Evolutionary conservation across 64 coral and sea anemone genomes (phyloP).

Genomic region (Stylophora pistillata): DNA sequence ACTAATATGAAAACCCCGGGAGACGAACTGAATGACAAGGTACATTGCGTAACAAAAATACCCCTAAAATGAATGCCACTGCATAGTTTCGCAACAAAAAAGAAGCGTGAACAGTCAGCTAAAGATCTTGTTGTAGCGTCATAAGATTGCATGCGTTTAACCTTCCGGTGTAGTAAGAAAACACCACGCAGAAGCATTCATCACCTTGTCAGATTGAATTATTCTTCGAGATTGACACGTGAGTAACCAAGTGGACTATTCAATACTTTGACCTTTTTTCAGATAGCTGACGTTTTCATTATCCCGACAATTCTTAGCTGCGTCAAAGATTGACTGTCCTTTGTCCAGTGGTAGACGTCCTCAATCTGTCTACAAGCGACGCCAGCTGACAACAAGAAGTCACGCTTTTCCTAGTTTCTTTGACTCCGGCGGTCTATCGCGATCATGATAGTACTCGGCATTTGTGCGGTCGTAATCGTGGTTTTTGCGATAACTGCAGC

Average conservation of each 20-base stretch:
- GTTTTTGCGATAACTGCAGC: not conserved
- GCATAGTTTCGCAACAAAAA: not conserved
- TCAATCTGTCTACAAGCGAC: not conserved
- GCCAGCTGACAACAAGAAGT: not conserved
- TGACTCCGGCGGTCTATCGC: too few relatives aligned
- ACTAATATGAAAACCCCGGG: conserved; percentile 10
- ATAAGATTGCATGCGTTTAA: not conserved
- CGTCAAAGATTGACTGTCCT: not conserved
- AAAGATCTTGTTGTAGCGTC: not conserved
- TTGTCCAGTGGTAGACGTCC: not conserved
- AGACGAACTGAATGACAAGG: not conserved
- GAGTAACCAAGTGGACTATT: conserved; percentile 7
- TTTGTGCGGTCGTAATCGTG: conserved; percentile 10
- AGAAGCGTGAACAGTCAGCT: not conserved
- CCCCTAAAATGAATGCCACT: not conserved
- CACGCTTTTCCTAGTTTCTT: too few relatives aligned
- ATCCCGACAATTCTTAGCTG: not conserved
- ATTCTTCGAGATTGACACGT: not conserved
- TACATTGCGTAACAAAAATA: conserved; percentile 10
- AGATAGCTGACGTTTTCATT: not conserved
- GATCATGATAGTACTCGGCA: not conserved
- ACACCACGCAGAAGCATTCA: not conserved
- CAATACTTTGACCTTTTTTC: not conserved
- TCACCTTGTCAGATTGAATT: not conserved
- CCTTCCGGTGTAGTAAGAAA: not conserved